Base-by-base conservation (phyloP, 1,140 invertebrate species). In the Drosophila pseudoobscura region DNA sequence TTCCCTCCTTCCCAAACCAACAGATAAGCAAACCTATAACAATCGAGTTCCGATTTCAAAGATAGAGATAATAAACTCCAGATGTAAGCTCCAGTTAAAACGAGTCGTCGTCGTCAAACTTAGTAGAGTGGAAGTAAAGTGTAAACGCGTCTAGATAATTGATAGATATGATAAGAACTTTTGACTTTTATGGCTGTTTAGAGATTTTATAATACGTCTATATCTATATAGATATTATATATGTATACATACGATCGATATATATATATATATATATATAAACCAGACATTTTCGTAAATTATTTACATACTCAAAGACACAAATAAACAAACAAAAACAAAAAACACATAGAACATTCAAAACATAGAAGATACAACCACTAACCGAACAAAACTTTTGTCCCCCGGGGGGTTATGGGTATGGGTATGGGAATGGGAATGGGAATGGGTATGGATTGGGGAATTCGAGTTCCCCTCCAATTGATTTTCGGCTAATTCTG, bases 171-270 rank as follows among this genome's bases (percentile, higher is more conserved):
- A 79, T 83, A 87, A 85, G 82, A 78, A 82, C 74, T 85, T 87
- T 88, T 82, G 82, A 87, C 82, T 87, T 85, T 87, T 88, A 88
- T 87, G 82, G 83, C 82, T 87, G 82, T 87, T 87, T 87, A 87
- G 83, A 88, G 82, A 83, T 87, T 87, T 87, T 87, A 87, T 87
- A 87, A 83, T 75, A 87, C 64, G 77, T 78, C 79, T 70, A 82
- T 72, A 83, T 65, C 62, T 52, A 77, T 71, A 59, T 77, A 70
- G 52, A 76, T 54, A 46, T 51, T 62, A 61, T 73, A 66, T 59
- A 78, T 69, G 56, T 57, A 60, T 61, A 66, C 29, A 62, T 55
- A 75, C 35, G 51, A 70, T 70, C 63, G 53, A 46, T 39, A 39
- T 39, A 39, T 13, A 13, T 26, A 24, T 24, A 24, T 24, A 24